Evolutionary conservation across 1,140 invertebrate species (phyloP), one percentile per base, ranked within the genome.

Genomic region (Lerema accius): DNA sequence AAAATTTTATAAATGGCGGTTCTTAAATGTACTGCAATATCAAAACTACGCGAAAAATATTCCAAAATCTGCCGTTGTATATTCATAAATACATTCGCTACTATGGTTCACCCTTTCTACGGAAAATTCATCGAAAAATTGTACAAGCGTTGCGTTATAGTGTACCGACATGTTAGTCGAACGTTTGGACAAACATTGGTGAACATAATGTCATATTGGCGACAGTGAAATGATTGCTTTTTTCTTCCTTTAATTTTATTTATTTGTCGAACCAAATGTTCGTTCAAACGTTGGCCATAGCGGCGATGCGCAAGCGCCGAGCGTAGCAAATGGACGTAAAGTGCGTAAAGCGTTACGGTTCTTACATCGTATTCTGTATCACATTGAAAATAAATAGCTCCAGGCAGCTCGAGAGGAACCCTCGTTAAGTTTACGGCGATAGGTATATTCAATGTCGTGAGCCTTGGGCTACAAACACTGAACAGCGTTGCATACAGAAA

Each of bases 131-230:
- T 53, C 46, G 11, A 58, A 58, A 49, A 56, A 39, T 71, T 75
- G 71, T 81, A 78, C 71, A 48, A 72, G 73, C 67, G 65, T 78
- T 76, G 60, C 73, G 26, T n/a, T n/a, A 61, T 70, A 72, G 71
- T 68, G 64, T 71, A 68, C 63, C 42, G 62, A n/a, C 23, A 10
- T 50, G 15, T 59, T 66, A 53, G 68, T 51, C 45, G 49, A 67
- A 75, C 13, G 28, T 56, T 16, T 15, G 35, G n/a, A 61, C 46
- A 39, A 50, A 50, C 17, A 23, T 23, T 10, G 35, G 13, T 40
- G n/a, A n/a, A n/a, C n/a, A n/a, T n/a, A n/a, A n/a, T n/a, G n/a
- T n/a, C n/a, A n/a, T n/a, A n/a, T n/a, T n/a, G n/a, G n/a, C n/a
- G n/a, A n/a, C n/a, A n/a, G n/a, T n/a, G n/a, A n/a, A n/a, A n/a